Base-by-base conservation (phyloP, 2,888 invertebrate genomes). In the Eupithecia insigniata region DNA sequence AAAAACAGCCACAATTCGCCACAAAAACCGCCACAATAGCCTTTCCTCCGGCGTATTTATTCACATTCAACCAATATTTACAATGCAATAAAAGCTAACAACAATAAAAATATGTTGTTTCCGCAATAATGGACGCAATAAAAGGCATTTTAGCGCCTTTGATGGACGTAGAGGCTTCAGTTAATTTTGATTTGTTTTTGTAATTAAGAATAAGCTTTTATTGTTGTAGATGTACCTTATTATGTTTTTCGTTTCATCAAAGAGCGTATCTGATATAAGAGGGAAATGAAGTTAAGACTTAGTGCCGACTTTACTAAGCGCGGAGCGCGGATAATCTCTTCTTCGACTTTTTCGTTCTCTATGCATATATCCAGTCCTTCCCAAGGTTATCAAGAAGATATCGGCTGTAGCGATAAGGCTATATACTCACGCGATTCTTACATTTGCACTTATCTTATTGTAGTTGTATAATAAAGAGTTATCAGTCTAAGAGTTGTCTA, bases 101-200 rank as follows among this genome's bases (percentile, higher is more conserved):
- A 82, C 80, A 82, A 80, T 82, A 85, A 86, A 86, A 85, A 84
- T 83, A 85, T 85, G 82, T 79, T 81, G 78, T 74, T 78, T 75
- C 77, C 70, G 79, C 81, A 80, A 83, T 85, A 83, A 84, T 84
- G 83, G 79, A 71, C 61, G 78, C 77, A 71, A 80, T 85, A 84
- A 86, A 84, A 83, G 73, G 76, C 71, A 78, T 79, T 82, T 83
- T 83, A 84, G 83, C 77, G 82, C 69, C 67, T 78, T 82, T 82
- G 82, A 84, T 81, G 80, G 79, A 80, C 78, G 77, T 75, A 80
- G 78, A 78, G 79, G 76, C 61, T 72, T 72, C 71, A 58, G 75
- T 80, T 82, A 85, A 86, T 84, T 86, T 82, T 83, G 82, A 84
- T 86, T 82, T 84, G 84, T 83, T 82, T 81, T 75, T 81, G 79